Evolutionary conservation across 2,797 vertebrate species (phyloP), one percentile per base, ranked within the genome.

Genomic region (Rhabdomys pumilio): DNA sequence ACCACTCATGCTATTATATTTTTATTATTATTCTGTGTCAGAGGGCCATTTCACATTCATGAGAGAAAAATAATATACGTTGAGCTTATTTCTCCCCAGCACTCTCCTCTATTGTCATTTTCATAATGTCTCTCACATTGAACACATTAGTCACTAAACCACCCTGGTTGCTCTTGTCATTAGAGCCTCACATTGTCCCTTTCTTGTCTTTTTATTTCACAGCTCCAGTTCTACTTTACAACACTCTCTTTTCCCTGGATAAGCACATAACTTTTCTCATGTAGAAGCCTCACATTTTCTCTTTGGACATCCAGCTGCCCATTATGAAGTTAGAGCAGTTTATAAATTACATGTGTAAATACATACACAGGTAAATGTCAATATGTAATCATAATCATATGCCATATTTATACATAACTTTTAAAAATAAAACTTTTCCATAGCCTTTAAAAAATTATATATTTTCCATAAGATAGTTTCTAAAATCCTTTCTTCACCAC

Each of bases 351-450:
- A 86, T 24, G 8, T 67, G 15, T 26, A 69, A 5, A 72, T 53
- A 22, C 13, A 69, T 38, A 55, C 65, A 26, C 7, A 53, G 26
- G 19, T 84, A 65, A 38, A 65, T 61, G 5, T 55, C 83, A 53
- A 41, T 65, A 41, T 47, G 20, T 3, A 34, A 9, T 38, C 44
- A 61, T 86, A 47, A 75, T 24, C 0, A 41, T 73, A 17, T 34
- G 19, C 34, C 0, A 24, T 73, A 26, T 38, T 38, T 47, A n/a
- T 84, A 63, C 82, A 41, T 31, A 67, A 85, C 12, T 73, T 57
- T 83, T 73, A 92, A 80, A 91, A 92, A 57, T 50, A 82, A 83
- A 61, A 82, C 14, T 83, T 83, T 82, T 61, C 57, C 55, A 29
- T 44, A 29, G 14, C 26, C n/a, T 59, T 82, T 41, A 41, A 29